Evolutionary conservation across 2,888 invertebrate genomes (phyloP), one percentile per base, ranked within the genome.

Genomic region (Venusia cambrica): DNA sequence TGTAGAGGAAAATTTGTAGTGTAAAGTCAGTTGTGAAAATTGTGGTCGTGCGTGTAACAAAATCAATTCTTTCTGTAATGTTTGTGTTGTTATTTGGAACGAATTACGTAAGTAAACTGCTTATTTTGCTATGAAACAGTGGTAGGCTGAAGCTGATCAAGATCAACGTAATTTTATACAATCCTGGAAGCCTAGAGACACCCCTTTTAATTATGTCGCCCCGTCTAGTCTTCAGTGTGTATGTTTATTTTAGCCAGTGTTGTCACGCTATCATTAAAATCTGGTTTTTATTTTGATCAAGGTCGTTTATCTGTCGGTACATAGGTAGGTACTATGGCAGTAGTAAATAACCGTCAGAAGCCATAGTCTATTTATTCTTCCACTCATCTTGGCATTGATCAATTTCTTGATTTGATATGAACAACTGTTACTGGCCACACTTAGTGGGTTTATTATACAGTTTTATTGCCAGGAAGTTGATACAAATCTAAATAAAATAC

Each of bases 31-130:
- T 39, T 34, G 11, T 17, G 34, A 28, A 50, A 51, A 48, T 48
- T 46, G 31, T 40, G 41, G 31, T 44, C 29, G 44, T 49, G 39
- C 43, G 25, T 57, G 45, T 47, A 46, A 57, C 54, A 55, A 67
- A 76, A 73, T 78, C 70, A 73, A 72, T 76, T 76, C 67, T 48
- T 50, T 61, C 59, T 77, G 74, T 73, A 70, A 75, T 83, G 77
- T 75, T 77, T 70, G 64, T 73, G 69, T 73, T 70, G 62, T 72
- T 77, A 79, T 73, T 83, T 74, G 70, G 53, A 65, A 67, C 67
- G 58, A 74, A 69, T 85, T 84, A 83, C 74, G 85, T 85, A 84
- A 85, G 85, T 85, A 80, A 62, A 65, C 54, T 46, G 38, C 53
- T 54, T 69, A 62, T 65, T 69, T 68, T 73, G 63, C 73, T 76